Evolutionary conservation across 2,888 invertebrate species (phyloP), one percentile per base, ranked within the genome.

Genomic region (Hypercompe scribonia): DNA sequence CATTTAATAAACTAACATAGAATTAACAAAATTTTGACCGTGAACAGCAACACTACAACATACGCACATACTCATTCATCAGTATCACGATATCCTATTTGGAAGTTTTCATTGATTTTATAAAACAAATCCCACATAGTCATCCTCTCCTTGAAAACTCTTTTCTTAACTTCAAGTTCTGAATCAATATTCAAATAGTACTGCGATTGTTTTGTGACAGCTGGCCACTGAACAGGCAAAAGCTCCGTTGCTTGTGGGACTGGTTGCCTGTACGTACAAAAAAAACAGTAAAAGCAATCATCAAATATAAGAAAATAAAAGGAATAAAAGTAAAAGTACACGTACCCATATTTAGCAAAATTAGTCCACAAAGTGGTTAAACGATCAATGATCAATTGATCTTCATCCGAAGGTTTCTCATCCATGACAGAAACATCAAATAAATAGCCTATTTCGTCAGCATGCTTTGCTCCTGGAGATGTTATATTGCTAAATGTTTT

Each of bases 301-400:
- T 4, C 13, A 34, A 5, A 31, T 18, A 31, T 13, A 42, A 8
- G 7, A 31, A 46, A 28, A 58, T 34, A 28, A 34, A 24, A 31
- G 8, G 63, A 42, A 2, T 54, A 33, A 33, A 42, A n/a, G n/a
- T n/a, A 15, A 18, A 33, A 42, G 46, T n/a, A 54, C 1, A 80
- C 86, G 11, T 86, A 90, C 91, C 89, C 87, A 68, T 84, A 86
- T 85, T 90, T 91, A 15, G 82, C 90, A 78, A 90, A 90, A 77
- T 91, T 91, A 5, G 88, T 75, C 91, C 91, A 91, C 54, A 91
- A 69, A 11, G 88, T 85, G 11, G 90, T 90, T 21, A 91, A 81
- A 24, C 85, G 84, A 68, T 91, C 89, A 46, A 91, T 86, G 3
- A 87, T 77, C 3, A 87, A 73, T 75, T 88, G 87, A 72, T 91